phyloP scores from a whole-genome alignment of 2,888 invertebrate genomes.

The Salpingus planirostris region DNA sequence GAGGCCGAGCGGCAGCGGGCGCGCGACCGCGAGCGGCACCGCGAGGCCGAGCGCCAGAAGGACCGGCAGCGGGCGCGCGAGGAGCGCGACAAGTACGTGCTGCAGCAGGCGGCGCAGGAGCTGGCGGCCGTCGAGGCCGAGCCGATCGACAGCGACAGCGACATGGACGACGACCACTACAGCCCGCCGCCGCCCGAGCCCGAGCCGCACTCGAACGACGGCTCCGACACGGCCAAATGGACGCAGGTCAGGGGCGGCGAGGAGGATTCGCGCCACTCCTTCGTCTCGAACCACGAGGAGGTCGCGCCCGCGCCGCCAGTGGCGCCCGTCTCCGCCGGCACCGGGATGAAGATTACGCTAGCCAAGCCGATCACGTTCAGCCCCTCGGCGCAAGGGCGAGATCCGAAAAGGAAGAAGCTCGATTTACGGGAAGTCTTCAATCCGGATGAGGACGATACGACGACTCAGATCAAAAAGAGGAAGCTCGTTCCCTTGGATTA shows the following conservation, averaged over 20 bases:
- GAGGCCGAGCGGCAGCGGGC: slow-evolving; percentile 42
- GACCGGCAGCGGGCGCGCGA: slow-evolving; percentile 37
- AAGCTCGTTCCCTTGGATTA: slow-evolving; percentile 72
- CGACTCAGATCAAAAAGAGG: slow-evolving; percentile 55
- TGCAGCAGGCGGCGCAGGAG: slow-evolving; percentile 50
- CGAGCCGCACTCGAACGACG: slow-evolving; percentile 30
- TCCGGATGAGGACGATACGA: slow-evolving; percentile 66
- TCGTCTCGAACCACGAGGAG: slow-evolving; percentile 38
- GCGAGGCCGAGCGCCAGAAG: slow-evolving; percentile 69
- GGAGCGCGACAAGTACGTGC: slow-evolving; percentile 44
- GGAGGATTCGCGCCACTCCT: slow-evolving; percentile 43
- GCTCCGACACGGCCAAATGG: slow-evolving; percentile 38
- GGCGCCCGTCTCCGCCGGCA: no score
- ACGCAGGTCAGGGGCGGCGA: slow-evolving; percentile 40
- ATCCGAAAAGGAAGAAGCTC: slow-evolving; percentile 59
- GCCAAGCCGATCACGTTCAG: slow-evolving; percentile 38
- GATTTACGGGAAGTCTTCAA: slow-evolving; percentile 81
- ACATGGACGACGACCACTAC: slow-evolving; percentile 38
- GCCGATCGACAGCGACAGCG: slow-evolving; percentile 65
- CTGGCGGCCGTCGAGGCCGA: slow-evolving; percentile 60
- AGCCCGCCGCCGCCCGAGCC: slow-evolving; percentile 35
- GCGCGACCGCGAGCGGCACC: slow-evolving; percentile 75
- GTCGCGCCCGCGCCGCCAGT: slow-evolving; percentile 23
- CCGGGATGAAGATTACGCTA: slow-evolving; percentile 40
- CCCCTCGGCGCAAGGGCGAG: slow-evolving; percentile 39